A percentile compares a stretch with the other conserved stretches of the same genome.
Evolutionary conservation across 2,888 invertebrate species (phyloP).

Genomic region (Eilema griseolum): DNA sequence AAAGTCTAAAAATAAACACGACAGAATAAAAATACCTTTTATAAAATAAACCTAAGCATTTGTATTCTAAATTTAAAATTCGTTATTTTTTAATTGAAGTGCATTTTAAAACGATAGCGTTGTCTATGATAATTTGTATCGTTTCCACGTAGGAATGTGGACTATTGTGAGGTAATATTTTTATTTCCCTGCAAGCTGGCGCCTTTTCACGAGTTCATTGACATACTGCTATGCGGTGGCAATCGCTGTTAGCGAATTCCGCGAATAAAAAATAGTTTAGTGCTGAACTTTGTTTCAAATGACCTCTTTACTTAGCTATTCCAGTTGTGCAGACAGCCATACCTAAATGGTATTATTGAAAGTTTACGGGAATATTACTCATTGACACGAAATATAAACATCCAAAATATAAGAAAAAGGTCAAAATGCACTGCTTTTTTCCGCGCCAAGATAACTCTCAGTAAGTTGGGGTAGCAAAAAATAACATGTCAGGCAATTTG

Average conservation of each 20-base stretch:
- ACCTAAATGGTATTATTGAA: not conserved
- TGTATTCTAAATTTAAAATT: not conserved
- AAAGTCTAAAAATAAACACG: no score
- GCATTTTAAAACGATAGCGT: not conserved
- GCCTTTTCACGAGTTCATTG: slow-evolving; percentile 50
- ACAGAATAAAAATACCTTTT: no score
- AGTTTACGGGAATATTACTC: no score
- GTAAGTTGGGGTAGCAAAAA: no score
- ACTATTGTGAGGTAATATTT: slow-evolving; percentile 25
- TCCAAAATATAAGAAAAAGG: no score
- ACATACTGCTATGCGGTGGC: slow-evolving; percentile 51
- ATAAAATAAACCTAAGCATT: no score
- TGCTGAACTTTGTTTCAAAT: slow-evolving; percentile 30
- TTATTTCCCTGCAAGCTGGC: slow-evolving; percentile 37
- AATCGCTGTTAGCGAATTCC: slow-evolving; percentile 30
- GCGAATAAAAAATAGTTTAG: slow-evolving; percentile 43
- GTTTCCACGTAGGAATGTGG: slow-evolving; percentile 21
- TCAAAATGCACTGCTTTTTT: no score
- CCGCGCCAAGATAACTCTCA: no score
- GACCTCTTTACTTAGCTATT: not conserved
- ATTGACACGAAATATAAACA: no score
- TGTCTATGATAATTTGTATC: slow-evolving; percentile 10
- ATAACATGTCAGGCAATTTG: no score
- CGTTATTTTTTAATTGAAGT: not conserved
- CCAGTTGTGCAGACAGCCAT: not conserved